Evolutionary conservation across 2,888 invertebrate species (phyloP), one percentile per base, ranked within the genome.

Genomic region (Rhamnusium bicolor): DNA sequence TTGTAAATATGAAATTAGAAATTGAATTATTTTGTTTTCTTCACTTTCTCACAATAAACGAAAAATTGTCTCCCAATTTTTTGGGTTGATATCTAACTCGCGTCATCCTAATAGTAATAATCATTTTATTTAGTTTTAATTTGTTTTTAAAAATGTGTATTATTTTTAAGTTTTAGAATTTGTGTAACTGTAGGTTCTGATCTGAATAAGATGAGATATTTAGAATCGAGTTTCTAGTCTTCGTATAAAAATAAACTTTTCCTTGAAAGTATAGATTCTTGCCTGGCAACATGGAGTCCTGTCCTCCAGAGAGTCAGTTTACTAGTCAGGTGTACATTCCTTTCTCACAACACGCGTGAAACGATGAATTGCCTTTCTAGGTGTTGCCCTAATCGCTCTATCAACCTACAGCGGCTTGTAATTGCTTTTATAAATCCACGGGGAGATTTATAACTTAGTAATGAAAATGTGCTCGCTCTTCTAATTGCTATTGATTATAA

Each of bases 321-420:
- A 60, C 29, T 18, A 32, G 60, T 21, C 73, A 73, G 73, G 78
- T 69, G 76, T 69, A 78, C 80, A 81, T 81, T 80, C 81, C 80
- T 67, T 81, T 80, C 80, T 80, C 81, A 78, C 78, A 80, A 74
- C 77, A 74, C 79, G 76, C 76, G 67, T 73, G 71, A 78, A 72
- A 62, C 79, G 72, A 76, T 79, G 77, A 75, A 80, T 80, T 74
- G 79, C 74, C 78, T 74, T 77, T 75, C 77, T 77, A 75, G 78
- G 78, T 75, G 80, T 79, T 80, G 78, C 81, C 79, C 80, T 83
- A 81, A 83, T 83, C 82, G 81, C 81, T 82, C 82, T 78, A 83
- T 84, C 83, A 81, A 77, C 80, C 79, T 76, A 76, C 78, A 79
- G 81, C 80, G 79, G 76, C 78, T 79, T 79, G 81, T 82, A 82